These are phyloP conservation scores for Dasysyrphus tricinctus DNA, from an alignment of 2,888 invertebrate genomes.

Conservation along the genomic window DNA sequence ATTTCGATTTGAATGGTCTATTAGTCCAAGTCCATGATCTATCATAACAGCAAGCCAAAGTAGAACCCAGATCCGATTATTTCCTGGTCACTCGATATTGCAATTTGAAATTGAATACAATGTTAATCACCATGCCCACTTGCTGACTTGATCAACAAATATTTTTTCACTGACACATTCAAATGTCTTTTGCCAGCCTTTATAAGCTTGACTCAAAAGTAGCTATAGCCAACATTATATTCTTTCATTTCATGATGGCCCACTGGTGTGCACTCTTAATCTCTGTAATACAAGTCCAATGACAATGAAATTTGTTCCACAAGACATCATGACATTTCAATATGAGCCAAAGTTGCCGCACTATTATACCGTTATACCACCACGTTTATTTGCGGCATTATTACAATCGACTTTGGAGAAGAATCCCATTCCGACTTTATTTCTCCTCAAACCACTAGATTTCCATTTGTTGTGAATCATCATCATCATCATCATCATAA, in stretches of 20 bases:
- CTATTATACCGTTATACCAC: conserved; percentile 54
- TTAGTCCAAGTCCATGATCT: neutral
- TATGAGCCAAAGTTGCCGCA: conserved; percentile 46
- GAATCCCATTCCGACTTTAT: conserved; percentile 29
- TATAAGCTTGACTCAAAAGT: neutral
- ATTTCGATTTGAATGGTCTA: neutral
- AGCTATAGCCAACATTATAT: conserved; percentile 7
- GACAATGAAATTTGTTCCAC: conserved; percentile 56
- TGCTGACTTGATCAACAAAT: conserved; percentile 25
- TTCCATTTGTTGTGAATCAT: conserved; percentile 58
- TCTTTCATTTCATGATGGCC: neutral
- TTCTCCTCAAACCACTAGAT: conserved; percentile 14
- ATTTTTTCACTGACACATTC: conserved; percentile 35
- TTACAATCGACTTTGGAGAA: conserved; percentile 34
- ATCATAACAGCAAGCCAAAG: no score
- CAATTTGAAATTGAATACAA: conserved; percentile 21
- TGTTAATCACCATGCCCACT: conserved; percentile 30
- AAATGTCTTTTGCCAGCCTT: conserved; percentile 38
- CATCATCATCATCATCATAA: conserved; percentile 39
- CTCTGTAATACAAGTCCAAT: conserved; percentile 20
- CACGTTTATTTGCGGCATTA: conserved; percentile 36
- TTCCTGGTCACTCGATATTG: conserved; percentile 49
- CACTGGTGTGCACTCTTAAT: conserved; percentile 45
- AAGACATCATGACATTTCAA: conserved; percentile 72
- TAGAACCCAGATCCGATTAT: conserved; percentile 35